Conservation (phyloP, 2,113 vertebrate species). For the Corythoichthys haematopterus region DNA sequence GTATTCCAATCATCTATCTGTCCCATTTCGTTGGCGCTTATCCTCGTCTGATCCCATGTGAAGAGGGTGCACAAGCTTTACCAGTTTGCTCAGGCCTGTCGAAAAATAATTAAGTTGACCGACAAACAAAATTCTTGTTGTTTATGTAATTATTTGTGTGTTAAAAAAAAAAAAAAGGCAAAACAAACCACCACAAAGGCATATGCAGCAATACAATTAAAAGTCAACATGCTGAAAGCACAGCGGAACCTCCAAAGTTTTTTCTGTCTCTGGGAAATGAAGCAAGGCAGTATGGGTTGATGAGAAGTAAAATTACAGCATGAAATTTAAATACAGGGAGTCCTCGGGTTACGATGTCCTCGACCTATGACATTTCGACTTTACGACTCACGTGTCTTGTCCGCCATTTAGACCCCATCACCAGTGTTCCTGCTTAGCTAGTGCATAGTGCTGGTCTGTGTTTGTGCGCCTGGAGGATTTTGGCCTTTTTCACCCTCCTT, state of each 20-base stretch:
- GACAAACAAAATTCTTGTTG: constrained; percentile 54
- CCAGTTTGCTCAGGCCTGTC: constrained; percentile 75
- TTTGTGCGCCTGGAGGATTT: no score
- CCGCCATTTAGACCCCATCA: no score
- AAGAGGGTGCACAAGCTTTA: constrained; percentile 78
- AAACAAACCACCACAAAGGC: constrained; percentile 1
- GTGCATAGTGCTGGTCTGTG: no score
- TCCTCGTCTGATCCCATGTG: constrained; percentile 56
- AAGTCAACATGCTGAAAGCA: no score
- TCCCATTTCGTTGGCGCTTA: constrained; percentile 41
- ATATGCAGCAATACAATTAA: not conserved
- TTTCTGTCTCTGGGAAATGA: not conserved
- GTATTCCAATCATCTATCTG: constrained; percentile 44
- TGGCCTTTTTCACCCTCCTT: no score
- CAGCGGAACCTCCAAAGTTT: constrained; percentile 7
- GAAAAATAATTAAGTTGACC: constrained; percentile 65
- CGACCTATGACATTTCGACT: no score
- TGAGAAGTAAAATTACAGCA: not conserved
- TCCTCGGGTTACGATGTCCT: no score
- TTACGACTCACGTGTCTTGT: no score
- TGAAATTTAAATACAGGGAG: not conserved
- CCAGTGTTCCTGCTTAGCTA: no score
- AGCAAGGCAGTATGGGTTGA: no score
- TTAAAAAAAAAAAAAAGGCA: constrained; percentile 34
- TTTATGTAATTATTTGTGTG: constrained; percentile 54